Conservation (phyloP, 2,113 vertebrate genomes). For the Osmerus eperlanus region DNA sequence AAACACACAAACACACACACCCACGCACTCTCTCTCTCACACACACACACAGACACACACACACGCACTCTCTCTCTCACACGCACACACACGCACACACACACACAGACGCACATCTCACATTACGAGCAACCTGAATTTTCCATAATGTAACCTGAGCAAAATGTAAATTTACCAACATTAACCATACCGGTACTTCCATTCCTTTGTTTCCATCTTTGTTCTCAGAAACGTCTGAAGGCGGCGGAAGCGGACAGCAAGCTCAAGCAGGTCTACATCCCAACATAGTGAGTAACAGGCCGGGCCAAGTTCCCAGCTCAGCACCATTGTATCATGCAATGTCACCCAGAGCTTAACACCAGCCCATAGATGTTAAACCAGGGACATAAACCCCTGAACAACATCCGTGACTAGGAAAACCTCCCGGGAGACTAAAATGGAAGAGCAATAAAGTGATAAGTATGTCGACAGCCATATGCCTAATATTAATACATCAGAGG, state of each 20-base stretch:
- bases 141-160: too few species aligned
- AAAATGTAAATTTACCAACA: neutral
- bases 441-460: too few species aligned
- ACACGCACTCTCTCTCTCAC: too few species aligned
- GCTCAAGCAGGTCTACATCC: slow-evolving; percentile 92
- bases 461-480: too few species aligned
- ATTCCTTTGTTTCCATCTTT: neutral
- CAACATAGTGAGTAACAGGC: slow-evolving; percentile 84
- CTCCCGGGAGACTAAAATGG: too few species aligned
- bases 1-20: neutral
- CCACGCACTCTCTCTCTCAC: too few species aligned
- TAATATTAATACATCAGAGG: too few species aligned
- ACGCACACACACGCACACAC: neutral
- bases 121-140: neutral
- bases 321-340: neutral
- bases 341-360: too few species aligned
- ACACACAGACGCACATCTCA: neutral
- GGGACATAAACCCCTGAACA: too few species aligned
- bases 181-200: too few species aligned
- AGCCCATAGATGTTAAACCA: too few species aligned
- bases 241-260: slow-evolving; percentile 93
- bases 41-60: neutral
- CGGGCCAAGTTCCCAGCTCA: neutral
- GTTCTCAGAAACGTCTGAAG: slow-evolving; percentile 84
- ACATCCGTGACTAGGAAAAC: too few species aligned